Percentiles rank a stretch among this genome's conserved stretches.
Evolutionary conservation across 2,797 vertebrate species (phyloP).

Genomic region (Rhinatrema bivittatum): DNA sequence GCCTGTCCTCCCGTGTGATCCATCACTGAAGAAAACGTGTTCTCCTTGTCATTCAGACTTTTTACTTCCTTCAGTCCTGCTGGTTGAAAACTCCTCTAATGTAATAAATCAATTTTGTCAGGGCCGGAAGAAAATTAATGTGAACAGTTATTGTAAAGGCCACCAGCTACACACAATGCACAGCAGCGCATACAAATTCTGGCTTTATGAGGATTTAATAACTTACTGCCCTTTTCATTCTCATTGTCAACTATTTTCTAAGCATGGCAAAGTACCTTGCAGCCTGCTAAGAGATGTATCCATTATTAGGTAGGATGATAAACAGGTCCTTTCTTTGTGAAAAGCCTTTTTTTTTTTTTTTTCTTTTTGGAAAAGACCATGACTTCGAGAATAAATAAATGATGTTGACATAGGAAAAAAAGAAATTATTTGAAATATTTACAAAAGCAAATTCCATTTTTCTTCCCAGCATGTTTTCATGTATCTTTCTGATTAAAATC

Average conservation of each 20-base stretch:
- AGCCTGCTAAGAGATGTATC: background rate
- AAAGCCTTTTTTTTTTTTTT: too few species aligned
- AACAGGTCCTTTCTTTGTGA: too few species aligned
- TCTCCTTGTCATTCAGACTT: constrained; percentile 35
- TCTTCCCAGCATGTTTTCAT: too few species aligned
- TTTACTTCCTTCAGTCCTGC: constrained; percentile 38
- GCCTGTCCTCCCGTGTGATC: constrained; percentile 20
- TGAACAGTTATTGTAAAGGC: constrained; percentile 47
- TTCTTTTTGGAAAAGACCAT: too few species aligned
- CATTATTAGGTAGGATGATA: too few species aligned
- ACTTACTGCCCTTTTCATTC: background rate
- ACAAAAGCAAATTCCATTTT: too few species aligned
- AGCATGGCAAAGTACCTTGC: too few species aligned
- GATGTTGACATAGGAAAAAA: too few species aligned
- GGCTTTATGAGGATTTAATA: constrained; percentile 17
- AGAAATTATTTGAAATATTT: too few species aligned
- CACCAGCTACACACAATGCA: constrained; percentile 26
- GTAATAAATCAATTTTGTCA: constrained; percentile 51
- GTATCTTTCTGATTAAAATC: too few species aligned
- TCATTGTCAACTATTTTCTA: constrained; percentile 4
- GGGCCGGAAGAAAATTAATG: constrained; percentile 43
- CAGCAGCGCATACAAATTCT: constrained; percentile 17
- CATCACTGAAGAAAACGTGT: constrained; percentile 27
- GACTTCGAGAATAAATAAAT: too few species aligned
- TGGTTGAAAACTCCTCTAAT: constrained; percentile 38